These are phyloP conservation scores for Micrastur ruficollis DNA, from an alignment of 2,797 vertebrate species.

Conservation along the genomic window DNA sequence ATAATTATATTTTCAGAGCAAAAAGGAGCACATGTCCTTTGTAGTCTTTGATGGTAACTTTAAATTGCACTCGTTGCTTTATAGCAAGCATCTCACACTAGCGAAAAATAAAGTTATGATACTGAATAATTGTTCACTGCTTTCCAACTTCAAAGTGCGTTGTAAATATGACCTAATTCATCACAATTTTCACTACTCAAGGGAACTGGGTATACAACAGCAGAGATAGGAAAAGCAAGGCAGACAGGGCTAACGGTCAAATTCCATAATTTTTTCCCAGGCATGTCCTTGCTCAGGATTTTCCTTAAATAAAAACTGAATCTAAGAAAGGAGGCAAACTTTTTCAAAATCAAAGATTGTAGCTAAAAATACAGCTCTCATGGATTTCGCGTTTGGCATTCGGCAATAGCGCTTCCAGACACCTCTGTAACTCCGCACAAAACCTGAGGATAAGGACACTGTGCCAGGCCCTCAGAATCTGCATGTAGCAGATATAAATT, in stretches of 20 bases:
- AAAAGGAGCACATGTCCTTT: constrained; percentile 47
- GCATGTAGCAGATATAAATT: neutral
- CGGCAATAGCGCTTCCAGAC: neutral
- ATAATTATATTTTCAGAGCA: constrained; percentile 63
- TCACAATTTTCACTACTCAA: neutral
- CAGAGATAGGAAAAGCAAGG: neutral
- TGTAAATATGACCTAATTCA: constrained; percentile 46
- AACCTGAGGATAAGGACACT: neutral
- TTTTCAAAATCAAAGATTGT: neutral
- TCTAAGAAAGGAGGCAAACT: neutral
- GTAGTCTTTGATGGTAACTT: constrained; percentile 53
- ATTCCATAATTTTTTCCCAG: neutral
- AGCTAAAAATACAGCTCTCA: neutral
- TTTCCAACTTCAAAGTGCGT: constrained; percentile 48
- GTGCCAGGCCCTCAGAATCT: neutral
- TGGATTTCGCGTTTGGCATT: neutral
- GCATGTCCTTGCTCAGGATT: neutral
- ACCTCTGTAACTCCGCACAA: neutral
- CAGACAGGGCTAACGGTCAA: neutral
- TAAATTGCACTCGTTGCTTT: constrained; percentile 39
- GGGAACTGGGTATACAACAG: neutral
- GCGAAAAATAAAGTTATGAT: constrained; percentile 42
- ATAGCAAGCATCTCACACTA: neutral
- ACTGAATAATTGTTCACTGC: constrained; percentile 32
- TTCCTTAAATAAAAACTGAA: neutral